These are phyloP conservation scores for Diprion similis DNA, from an alignment of 1,140 invertebrate genomes.

Conservation along the genomic window DNA sequence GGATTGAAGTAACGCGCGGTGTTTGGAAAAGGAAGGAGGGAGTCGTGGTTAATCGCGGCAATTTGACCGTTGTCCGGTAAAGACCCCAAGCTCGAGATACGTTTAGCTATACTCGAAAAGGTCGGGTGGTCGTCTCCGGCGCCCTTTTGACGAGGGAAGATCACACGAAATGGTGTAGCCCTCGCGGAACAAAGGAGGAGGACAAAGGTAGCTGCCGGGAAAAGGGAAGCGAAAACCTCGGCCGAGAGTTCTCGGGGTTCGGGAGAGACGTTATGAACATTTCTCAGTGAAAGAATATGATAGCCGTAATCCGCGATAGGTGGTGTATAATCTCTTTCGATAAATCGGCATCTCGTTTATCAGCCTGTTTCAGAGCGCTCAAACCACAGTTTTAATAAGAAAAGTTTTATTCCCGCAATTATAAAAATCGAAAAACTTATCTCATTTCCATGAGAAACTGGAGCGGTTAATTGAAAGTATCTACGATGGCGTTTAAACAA, in stretches of 20 bases:
- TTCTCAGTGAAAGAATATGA: background rate
- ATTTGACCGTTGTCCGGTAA: background rate
- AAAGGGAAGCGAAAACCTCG: background rate
- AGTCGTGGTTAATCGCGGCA: background rate
- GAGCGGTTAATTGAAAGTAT: conserved; percentile 1
- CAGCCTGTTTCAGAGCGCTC: background rate
- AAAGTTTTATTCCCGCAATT: background rate
- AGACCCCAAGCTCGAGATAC: background rate
- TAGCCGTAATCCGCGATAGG: background rate
- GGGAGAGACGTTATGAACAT: background rate
- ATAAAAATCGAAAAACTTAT: conserved; percentile 8
- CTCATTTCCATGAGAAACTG: conserved; percentile 3
- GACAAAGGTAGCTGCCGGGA: background rate
- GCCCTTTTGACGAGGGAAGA: conserved; percentile 7
- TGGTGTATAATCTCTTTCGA: background rate
- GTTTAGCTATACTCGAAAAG: background rate
- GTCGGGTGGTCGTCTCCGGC: background rate
- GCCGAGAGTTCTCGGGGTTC: background rate
- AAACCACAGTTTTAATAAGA: background rate
- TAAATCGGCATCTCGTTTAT: background rate
- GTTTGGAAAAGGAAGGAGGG: background rate
- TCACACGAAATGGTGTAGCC: background rate
- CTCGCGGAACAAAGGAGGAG: background rate
- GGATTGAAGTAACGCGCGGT: background rate
- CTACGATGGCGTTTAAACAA: background rate